Conservation (phyloP, 64 coral and sea anemone species). For the Stylophora pistillata region DNA sequence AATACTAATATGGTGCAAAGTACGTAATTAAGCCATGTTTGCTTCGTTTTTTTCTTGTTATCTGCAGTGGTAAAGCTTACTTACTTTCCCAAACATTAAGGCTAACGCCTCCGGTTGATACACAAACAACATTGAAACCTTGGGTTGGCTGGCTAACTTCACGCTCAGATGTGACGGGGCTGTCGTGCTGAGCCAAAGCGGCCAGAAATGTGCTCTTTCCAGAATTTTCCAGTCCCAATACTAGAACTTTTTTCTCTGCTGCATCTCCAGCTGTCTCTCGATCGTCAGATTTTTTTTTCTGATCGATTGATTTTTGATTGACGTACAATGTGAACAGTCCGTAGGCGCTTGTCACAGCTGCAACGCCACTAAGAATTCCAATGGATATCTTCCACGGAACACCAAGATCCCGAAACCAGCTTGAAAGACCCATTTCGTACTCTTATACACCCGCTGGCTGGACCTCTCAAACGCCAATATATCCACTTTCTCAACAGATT, state of each 20-base stretch:
- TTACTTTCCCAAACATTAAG: constrained; percentile 97
- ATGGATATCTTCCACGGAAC: constrained; percentile 60
- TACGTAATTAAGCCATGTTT: background rate
- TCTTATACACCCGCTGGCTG: background rate
- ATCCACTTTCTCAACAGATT: background rate
- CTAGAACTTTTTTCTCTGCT: constrained; percentile 76
- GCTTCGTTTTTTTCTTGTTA: too few relatives aligned
- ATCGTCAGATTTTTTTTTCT: background rate
- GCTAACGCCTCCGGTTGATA: constrained; percentile 76
- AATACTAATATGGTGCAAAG: too few relatives aligned
- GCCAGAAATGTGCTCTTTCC: constrained; percentile 90
- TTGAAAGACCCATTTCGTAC: constrained; percentile 57
- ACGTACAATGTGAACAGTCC: constrained; percentile 56
- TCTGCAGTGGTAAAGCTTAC: background rate
- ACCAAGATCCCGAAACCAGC: constrained; percentile 68
- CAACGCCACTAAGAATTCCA: constrained; percentile 47
- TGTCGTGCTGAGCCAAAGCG: constrained; percentile 77
- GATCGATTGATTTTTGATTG: background rate
- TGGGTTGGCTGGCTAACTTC: constrained; percentile 75
- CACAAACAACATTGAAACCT: constrained; percentile 90
- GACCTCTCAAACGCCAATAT: background rate
- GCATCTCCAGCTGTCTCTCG: constrained; percentile 26
- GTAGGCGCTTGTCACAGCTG: constrained; percentile 41
- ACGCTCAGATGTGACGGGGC: constrained; percentile 22
- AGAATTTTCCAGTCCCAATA: constrained; percentile 75